Base-by-base conservation (phyloP, 2,113 vertebrate species). In the Pedionomus torquatus region DNA sequence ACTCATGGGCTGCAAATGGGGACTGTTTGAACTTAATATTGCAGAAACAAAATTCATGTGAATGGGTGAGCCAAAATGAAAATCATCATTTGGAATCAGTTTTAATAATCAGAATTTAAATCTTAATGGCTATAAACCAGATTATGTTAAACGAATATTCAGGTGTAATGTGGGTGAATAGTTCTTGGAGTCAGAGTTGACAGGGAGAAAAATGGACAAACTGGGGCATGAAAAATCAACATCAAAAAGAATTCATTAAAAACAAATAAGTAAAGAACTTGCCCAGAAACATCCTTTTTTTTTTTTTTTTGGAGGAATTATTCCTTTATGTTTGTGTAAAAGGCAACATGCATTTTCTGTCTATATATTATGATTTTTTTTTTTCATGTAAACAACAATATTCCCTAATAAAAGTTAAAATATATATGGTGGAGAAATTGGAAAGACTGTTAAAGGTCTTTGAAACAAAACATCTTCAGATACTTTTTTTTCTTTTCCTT, bases 51-150 rank as follows among this genome's bases (percentile, higher is more conserved):
- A 69, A 23, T 85, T 43, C 84, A 17, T 95, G 41, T 91, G 80
- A 87, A 93, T 90, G 79, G 10, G 9, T 76, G 72, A 96, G 69
- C 52, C 74, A 58, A 69, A 93, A 64, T 69, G n/a, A 76, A 81
- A 95, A 64, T 11, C 11, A 52, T 87, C 21, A 58, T 23, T 92
- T 89, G 55, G 78, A 92, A 86, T 83, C 48, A n/a, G 33, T 94
- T 95, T 90, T 89, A 87, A 93, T 81, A 87, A 82, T 31, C 18
- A 49, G 60, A 82, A 84, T 89, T 92, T 74, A 83, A 66, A 65
- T 86, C 64, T 88, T 37, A 70, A 78, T 83, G 46, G 15, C n/a
- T 90, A 3, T 33, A 75, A 86, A 17, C 5, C 13, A n/a, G 15
- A 25, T 75, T 70, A 19, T n/a, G 30, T 60, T 94, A 87, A 70